Evolutionary conservation across 2,113 vertebrate genomes (phyloP).

Genomic region (Rhombomys opimus): DNA sequence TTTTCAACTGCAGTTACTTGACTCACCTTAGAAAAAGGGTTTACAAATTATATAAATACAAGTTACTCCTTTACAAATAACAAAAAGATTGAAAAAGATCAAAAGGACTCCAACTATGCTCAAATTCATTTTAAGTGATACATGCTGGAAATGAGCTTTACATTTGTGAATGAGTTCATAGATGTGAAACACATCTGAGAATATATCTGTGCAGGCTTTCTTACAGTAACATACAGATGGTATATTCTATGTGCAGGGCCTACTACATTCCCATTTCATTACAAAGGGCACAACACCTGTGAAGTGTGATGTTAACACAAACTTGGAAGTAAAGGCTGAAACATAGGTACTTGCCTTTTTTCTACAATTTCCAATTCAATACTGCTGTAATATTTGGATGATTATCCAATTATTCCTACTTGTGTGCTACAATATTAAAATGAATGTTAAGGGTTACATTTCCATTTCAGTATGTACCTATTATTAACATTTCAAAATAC

Average conservation of each 20-base stretch:
- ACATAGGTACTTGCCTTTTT: slow-evolving; percentile 48
- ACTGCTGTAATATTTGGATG: neutral
- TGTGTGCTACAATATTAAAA: neutral
- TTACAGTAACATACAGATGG: neutral
- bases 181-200: neutral
- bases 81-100: slow-evolving; percentile 43
- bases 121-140: slow-evolving; percentile 49
- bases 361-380: neutral
- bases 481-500: slow-evolving; percentile 61
- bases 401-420: slow-evolving; percentile 38
- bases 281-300: slow-evolving; percentile 8
- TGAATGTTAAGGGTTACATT: slow-evolving; percentile 44
- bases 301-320: neutral
- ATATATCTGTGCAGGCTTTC: neutral
- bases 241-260: neutral
- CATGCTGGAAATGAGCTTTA: slow-evolving; percentile 54
- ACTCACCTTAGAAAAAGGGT: slow-evolving; percentile 62
- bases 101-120: slow-evolving; percentile 59
- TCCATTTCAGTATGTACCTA: slow-evolving; percentile 22
- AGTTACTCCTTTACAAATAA: slow-evolving; percentile 10
- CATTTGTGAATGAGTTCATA: neutral
- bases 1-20: slow-evolving; percentile 66
- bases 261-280: neutral
- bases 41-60: slow-evolving; percentile 53
- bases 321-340: slow-evolving; percentile 8